Conservation (phyloP, 2,888 invertebrate species). For the Hydrotaea diabolus region DNA sequence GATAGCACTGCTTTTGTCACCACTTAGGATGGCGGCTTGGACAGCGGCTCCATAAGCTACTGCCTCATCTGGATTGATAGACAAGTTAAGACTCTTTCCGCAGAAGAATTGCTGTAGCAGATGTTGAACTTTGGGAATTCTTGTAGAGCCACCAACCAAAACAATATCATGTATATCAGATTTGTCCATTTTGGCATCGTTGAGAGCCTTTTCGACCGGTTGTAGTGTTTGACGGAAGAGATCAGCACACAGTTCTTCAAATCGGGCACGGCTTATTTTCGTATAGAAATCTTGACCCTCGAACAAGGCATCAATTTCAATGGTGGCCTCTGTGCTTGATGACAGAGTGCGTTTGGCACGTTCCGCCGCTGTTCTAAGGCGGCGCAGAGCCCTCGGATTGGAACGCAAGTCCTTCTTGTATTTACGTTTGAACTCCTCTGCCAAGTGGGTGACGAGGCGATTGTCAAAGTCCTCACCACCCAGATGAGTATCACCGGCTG, state of each 20-base stretch:
- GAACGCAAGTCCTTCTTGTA: slow-evolving; percentile 86
- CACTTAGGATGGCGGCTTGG: slow-evolving; percentile 87
- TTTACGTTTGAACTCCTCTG: slow-evolving; percentile 93
- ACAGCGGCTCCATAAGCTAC: slow-evolving; percentile 90
- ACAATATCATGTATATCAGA: slow-evolving; percentile 89
- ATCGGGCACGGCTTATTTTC: slow-evolving; percentile 86
- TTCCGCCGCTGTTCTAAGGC: slow-evolving; percentile 89
- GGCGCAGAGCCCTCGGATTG: slow-evolving; percentile 86
- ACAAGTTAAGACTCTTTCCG: slow-evolving; percentile 86
- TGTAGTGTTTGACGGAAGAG: slow-evolving; percentile 87
- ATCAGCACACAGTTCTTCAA: slow-evolving; percentile 88
- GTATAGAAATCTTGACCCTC: slow-evolving; percentile 89
- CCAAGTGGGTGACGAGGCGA: slow-evolving; percentile 91
- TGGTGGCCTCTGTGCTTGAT: slow-evolving; percentile 88
- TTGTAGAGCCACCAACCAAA: slow-evolving; percentile 90
- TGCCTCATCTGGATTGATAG: slow-evolving; percentile 91
- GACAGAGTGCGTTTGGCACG: slow-evolving; percentile 89
- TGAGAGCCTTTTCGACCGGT: slow-evolving; percentile 89
- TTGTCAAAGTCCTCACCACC: slow-evolving; percentile 98
- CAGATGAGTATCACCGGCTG: slow-evolving; percentile 95
- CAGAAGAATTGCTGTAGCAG: slow-evolving; percentile 89
- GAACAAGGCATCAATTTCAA: slow-evolving; percentile 88
- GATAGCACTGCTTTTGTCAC: slow-evolving; percentile 86
- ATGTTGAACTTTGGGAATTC: slow-evolving; percentile 90
- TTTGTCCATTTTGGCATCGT: slow-evolving; percentile 90